These are phyloP conservation scores for Sycophila sp. DNA, from an alignment of 1,140 invertebrate genomes.

Conservation along the genomic window DNA sequence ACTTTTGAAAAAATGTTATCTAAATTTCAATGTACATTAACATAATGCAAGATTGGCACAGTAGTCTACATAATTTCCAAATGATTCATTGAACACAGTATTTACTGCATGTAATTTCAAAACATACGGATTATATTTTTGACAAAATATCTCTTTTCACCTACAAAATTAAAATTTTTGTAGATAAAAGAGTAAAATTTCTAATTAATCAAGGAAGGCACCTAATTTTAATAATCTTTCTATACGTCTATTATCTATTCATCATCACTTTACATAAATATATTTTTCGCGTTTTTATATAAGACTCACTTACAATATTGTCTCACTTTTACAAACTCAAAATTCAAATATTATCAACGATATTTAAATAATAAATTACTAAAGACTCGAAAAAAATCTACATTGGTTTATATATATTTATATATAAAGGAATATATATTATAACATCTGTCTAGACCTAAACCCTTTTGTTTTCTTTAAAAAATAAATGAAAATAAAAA, in stretches of 20 bases:
- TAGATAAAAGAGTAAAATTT: conserved; percentile 43
- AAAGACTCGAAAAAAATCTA: conserved; percentile 22
- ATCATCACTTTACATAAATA: conserved; percentile 45
- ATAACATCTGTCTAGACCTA: not conserved
- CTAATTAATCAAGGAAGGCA: conserved; percentile 56
- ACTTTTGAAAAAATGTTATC: no score
- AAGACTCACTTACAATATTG: conserved; percentile 44
- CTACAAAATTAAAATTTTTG: conserved; percentile 36
- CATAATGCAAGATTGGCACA: conserved; percentile 14
- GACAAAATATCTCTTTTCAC: conserved; percentile 30
- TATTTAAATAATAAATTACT: conserved; percentile 43
- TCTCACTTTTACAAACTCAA: conserved; percentile 38
- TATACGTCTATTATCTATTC: conserved; percentile 48
- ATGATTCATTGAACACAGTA: not conserved
- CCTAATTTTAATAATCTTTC: conserved; percentile 50
- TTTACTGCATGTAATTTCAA: not conserved
- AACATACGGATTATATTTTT: conserved; percentile 16
- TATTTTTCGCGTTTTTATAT: conserved; percentile 35
- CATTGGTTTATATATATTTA: no score
- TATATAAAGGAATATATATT: conserved; percentile 4
- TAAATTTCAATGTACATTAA: not conserved
- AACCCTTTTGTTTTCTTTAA: not conserved
- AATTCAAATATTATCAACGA: conserved; percentile 23
- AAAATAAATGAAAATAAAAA: conserved; percentile 1
- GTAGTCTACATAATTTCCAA: not conserved